These are phyloP conservation scores for Nomada ferruginata DNA, from an alignment of 2,888 invertebrate species.

Conservation along the genomic window DNA sequence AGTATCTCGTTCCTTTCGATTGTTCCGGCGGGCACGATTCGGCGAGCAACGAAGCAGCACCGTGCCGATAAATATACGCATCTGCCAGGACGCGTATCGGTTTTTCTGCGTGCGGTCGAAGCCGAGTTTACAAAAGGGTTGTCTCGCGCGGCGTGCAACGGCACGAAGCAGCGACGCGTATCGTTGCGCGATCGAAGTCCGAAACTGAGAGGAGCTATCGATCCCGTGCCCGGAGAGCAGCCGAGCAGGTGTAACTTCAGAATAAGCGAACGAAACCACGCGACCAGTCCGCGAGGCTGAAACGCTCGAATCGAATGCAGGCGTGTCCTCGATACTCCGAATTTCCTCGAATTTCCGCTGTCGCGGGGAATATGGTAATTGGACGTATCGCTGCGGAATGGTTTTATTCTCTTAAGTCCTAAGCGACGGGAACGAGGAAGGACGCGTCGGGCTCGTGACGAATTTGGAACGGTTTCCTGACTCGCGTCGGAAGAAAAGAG, in stretches of 20 bases:
- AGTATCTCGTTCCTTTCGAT: neutral
- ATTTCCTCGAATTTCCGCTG: conserved; percentile 14
- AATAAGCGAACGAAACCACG: neutral
- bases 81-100: conserved; percentile 62
- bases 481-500: conserved; percentile 22
- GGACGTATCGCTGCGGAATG: conserved; percentile 31
- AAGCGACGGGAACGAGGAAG: conserved; percentile 27
- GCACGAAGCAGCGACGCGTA: conserved; percentile 12
- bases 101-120: conserved; percentile 47
- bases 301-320: no score
- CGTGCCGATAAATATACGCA: conserved; percentile 50
- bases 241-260: conserved; percentile 3
- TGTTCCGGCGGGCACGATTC: neutral
- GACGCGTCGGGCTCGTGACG: conserved; percentile 17
- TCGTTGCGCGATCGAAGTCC: conserved; percentile 37
- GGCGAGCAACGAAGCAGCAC: conserved; percentile 14
- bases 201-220: conserved; percentile 27
- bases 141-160: conserved; percentile 31
- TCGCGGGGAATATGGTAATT: conserved; percentile 32
- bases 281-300: neutral
- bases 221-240: neutral
- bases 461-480: conserved; percentile 27
- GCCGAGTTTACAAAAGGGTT: conserved; percentile 52
- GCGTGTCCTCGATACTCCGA: conserved; percentile 1
- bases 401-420: neutral